Base-by-base conservation (phyloP, 2,888 invertebrate genomes). In the Dascillus cervinus region DNA sequence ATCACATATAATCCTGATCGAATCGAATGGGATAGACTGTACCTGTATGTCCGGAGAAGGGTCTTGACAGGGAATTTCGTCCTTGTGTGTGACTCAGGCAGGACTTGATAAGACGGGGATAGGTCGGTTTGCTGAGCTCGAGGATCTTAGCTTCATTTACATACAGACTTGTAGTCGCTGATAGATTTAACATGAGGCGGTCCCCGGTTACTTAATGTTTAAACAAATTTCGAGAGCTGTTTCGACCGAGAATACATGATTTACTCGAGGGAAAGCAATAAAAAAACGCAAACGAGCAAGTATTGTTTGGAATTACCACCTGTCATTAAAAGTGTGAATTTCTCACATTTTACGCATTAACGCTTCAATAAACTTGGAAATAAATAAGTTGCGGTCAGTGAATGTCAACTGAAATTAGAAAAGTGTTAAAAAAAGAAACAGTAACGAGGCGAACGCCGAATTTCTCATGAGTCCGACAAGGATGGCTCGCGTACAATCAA, bases 401-500 rank as follows among this genome's bases (percentile, higher is more conserved):
- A 39, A 39, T 39, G 39, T 34, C 39, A 29, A 25, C 8, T 17
- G 4, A 17, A 17, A 17, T 17, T 17, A 17, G 8, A 17, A 17
- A 17, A 17, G n/a, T n/a, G n/a, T n/a, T 17, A 17, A 17, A 17
- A 17, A 17, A 17, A 4, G 17, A 8, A 17, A 17, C 4, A 8
- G 17, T n/a, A n/a, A n/a, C n/a, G n/a, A n/a, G n/a, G n/a, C n/a
- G n/a, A n/a, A n/a, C n/a, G n/a, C n/a, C n/a, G n/a, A n/a, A n/a
- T n/a, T n/a, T n/a, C n/a, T n/a, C n/a, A n/a, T n/a, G n/a, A n/a
- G n/a, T n/a, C n/a, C n/a, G n/a, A n/a, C n/a, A n/a, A 56, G 54
- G 40, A 53, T 55, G 56, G 52, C 52, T 52, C 51, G 48, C 54
- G 47, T 56, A 56, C 56, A 60, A 59, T 60, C 57, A 58, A 58